A percentile compares a stretch with the other conserved stretches of the same genome.
These are phyloP conservation scores for Ranitomeya imitator DNA, from an alignment of 2,113 vertebrate species.

Conservation along the genomic window DNA sequence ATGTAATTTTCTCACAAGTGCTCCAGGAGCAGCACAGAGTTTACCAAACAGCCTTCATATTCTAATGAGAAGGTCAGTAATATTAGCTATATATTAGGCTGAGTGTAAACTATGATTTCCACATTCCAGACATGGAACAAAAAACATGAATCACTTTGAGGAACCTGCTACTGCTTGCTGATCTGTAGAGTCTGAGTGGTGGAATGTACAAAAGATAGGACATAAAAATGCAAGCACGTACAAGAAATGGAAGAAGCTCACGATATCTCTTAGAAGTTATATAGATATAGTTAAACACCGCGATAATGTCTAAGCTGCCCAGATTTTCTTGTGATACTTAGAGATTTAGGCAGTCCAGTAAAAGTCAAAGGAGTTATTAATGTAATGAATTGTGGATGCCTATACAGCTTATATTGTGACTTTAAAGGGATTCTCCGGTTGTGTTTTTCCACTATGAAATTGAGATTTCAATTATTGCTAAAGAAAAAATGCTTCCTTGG, in stretches of 20 bases:
- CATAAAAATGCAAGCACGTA: constrained; percentile 22
- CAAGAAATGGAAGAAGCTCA: constrained; percentile 9
- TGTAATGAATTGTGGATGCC: neutral
- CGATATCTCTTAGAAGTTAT: neutral
- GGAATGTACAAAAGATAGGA: constrained; percentile 41
- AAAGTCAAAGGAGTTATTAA: neutral
- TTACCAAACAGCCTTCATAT: neutral
- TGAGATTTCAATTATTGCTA: neutral
- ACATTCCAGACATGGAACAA: constrained; percentile 35
- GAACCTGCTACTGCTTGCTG: constrained; percentile 52
- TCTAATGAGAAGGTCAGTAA: neutral
- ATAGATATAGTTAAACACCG: neutral
- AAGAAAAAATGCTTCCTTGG: neutral
- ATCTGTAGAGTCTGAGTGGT: constrained; percentile 22
- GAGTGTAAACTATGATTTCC: constrained; percentile 16
- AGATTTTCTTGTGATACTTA: neutral
- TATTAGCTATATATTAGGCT: neutral
- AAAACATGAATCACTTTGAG: constrained; percentile 20
- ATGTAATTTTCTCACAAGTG: neutral
- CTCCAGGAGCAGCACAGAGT: neutral
- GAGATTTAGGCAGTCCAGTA: neutral
- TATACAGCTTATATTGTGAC: neutral
- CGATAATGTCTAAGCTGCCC: neutral
- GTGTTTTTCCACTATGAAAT: neutral
- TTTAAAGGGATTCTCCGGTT: neutral